Base-by-base conservation (phyloP, 2,888 invertebrate species). In the Cabera pusaria region DNA sequence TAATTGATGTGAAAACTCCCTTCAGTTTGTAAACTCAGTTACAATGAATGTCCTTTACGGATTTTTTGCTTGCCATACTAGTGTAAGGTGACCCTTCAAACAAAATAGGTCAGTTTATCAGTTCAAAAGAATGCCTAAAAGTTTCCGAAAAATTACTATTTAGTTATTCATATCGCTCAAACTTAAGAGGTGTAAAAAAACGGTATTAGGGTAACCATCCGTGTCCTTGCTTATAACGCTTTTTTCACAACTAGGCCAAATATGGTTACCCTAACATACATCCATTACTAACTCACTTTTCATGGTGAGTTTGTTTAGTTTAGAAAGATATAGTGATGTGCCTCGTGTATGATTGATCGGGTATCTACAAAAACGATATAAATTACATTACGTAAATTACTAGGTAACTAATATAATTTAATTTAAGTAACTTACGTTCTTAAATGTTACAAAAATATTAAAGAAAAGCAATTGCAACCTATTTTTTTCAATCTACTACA, bases 221-320 rank as follows among this genome's bases (percentile, higher is more conserved):
- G 50, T 29, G 24, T 59, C 54, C 47, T 49, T 44, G 48, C 34
- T 53, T 51, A 50, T 72, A 68, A 69, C 53, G 56, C 51, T 52
- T 36, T 64, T 66, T 71, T 66, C 61, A 67, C 66, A 72, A 54
- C 45, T 64, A 64, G 72, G 71, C 59, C 71, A 67, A 55, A 53
- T 52, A 43, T 47, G 26, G 33, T 22, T 52, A 44, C 47, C 48
- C 49, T 54, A 45, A 44, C 47, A 38, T 44, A 47, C 29, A 41
- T 44, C 32, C 41, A 48, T 44, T 52, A 36, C 29, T 22, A 44
- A 39, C 45, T 44, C 24, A 38, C 18, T 33, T 43, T 41, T 37
- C 33, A 29, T 24, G 28, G 27, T 25, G 32, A 28, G 22, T 29
- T 28, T 33, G 38, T 37, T 38, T 34, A 43, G 34, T 29, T 43